These are phyloP conservation scores for Laticauda laticaudata DNA, from an alignment of 2,113 vertebrate species.

Conservation along the genomic window DNA sequence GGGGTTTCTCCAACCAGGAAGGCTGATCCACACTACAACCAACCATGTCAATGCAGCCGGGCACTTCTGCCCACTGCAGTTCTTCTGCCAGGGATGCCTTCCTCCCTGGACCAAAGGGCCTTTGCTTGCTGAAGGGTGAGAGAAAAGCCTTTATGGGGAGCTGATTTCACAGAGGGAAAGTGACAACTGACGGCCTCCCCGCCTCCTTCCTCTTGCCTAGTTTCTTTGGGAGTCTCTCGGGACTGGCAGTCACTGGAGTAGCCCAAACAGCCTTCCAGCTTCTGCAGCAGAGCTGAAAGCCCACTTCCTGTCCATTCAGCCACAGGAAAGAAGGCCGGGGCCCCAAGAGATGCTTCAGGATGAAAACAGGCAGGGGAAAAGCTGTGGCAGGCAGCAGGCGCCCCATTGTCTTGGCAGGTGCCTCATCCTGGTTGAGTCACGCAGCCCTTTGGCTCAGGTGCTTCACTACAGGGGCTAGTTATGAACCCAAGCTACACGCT, in stretches of 20 bases:
- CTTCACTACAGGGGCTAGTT: background rate
- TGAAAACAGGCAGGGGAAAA: background rate
- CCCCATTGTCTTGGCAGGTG: background rate
- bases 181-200: background rate
- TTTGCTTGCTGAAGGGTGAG: background rate
- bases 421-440: background rate
- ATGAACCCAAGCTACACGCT: background rate
- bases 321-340: background rate
- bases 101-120: background rate
- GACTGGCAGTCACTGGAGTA: background rate
- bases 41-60: background rate
- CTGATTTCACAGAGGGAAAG: background rate
- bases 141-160: background rate
- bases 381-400: background rate
- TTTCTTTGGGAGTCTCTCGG: background rate
- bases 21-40: background rate
- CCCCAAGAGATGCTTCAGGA: background rate
- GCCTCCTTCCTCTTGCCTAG: background rate
- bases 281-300: background rate
- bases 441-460: background rate
- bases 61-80: background rate
- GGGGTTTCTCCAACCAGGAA: background rate
- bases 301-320: background rate
- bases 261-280: background rate
- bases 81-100: background rate